Evolutionary conservation across 2,888 invertebrate species (phyloP).

Genomic region (Ichneumoninae sp.): DNA sequence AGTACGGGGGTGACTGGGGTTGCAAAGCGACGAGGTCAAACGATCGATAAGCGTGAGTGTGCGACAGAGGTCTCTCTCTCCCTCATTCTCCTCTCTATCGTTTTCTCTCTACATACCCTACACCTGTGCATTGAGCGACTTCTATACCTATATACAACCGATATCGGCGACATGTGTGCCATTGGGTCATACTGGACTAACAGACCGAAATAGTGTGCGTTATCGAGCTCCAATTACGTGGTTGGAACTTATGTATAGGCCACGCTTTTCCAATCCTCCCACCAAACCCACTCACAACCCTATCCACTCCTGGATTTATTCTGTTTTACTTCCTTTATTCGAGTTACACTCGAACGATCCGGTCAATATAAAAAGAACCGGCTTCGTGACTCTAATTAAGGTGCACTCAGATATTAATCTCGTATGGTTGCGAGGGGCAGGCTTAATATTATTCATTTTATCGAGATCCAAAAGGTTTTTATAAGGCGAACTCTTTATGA

Average conservation of each 20-base stretch:
- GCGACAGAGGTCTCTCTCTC: slow-evolving; percentile 42
- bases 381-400: slow-evolving; percentile 35
- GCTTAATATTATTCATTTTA: slow-evolving; percentile 13
- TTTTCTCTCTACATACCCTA: slow-evolving; percentile 38
- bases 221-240: slow-evolving; percentile 57
- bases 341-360: neutral
- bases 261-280: slow-evolving; percentile 6
- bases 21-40: slow-evolving; percentile 75
- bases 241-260: slow-evolving; percentile 2
- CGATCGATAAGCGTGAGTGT: slow-evolving; percentile 73
- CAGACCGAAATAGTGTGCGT: slow-evolving; percentile 56
- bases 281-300: neutral
- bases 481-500: neutral
- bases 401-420: slow-evolving; percentile 23
- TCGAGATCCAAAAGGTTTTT: slow-evolving; percentile 21
- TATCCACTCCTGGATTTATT: neutral
- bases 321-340: neutral
- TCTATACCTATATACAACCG: slow-evolving; percentile 42
- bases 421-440: neutral
- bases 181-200: slow-evolving; percentile 70
- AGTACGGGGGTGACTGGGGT: slow-evolving; percentile 68
- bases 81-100: slow-evolving; percentile 13
- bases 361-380: neutral
- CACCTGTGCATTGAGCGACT: slow-evolving; percentile 37
- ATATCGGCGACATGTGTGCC: slow-evolving; percentile 74